Evolutionary conservation across 2,113 vertebrate genomes (phyloP).

Genomic region (Ibidorhyncha struthersii): DNA sequence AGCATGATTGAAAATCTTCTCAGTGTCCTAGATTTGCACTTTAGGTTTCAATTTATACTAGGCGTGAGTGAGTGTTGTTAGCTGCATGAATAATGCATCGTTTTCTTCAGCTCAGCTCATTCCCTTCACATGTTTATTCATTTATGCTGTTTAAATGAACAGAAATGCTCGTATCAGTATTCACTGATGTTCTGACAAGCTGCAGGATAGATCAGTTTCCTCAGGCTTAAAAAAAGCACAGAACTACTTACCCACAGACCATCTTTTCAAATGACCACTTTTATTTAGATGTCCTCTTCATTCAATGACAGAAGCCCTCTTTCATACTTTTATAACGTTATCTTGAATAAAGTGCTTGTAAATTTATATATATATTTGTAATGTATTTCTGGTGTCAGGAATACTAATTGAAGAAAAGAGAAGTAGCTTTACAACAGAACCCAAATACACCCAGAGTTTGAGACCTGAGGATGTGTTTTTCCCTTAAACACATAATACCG

Average conservation of each 20-base stretch:
- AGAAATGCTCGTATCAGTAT: neutral
- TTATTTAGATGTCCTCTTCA: neutral
- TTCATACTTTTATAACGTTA: neutral
- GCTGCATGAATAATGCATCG: conserved; percentile 44
- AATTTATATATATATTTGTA: neutral
- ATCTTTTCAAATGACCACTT: neutral
- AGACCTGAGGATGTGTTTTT: neutral
- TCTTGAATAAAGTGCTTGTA: neutral
- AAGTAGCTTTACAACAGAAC: neutral
- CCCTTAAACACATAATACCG: neutral
- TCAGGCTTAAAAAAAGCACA: neutral
- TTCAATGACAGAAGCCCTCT: neutral
- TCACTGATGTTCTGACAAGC: neutral
- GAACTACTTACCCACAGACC: neutral
- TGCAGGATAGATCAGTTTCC: neutral
- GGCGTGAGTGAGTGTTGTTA: conserved; percentile 25
- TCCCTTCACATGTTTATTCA: conserved; percentile 32
- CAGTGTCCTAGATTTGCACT: conserved; percentile 44
- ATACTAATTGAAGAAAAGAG: neutral
- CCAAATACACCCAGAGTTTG: neutral
- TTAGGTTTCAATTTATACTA: conserved; percentile 30
- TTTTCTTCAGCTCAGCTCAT: conserved; percentile 16
- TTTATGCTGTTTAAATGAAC: conserved; percentile 28
- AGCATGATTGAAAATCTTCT: conserved; percentile 1
- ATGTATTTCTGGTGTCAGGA: neutral